Percentiles rank a stretch among this genome's conserved stretches.
Conservation (phyloP, 1,140 invertebrate species). For the Phymorhynchus buccinoides region DNA sequence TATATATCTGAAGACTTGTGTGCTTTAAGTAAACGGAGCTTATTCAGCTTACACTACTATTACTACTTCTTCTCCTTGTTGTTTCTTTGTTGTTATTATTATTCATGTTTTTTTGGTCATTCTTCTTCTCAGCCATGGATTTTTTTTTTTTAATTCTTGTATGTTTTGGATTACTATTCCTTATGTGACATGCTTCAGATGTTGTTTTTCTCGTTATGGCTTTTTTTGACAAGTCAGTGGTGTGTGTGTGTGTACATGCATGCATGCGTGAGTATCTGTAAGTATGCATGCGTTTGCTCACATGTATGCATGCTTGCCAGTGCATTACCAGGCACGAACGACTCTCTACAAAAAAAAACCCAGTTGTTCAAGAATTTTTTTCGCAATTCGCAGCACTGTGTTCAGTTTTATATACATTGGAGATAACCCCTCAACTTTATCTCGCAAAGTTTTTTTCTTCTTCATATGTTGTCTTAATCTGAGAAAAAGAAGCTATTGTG, state of each 20-base stretch:
- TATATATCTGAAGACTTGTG: slow-evolving; percentile 34
- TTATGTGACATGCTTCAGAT: background rate
- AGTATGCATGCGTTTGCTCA: background rate
- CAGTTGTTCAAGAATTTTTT: too few relatives aligned
- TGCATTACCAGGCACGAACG: too few relatives aligned
- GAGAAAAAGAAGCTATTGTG: too few relatives aligned
- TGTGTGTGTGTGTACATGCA: too few relatives aligned
- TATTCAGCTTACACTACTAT: slow-evolving; percentile 23
- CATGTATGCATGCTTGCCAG: background rate
- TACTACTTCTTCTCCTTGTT: background rate
- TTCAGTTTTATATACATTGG: too few relatives aligned
- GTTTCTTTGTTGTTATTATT: slow-evolving; percentile 26
- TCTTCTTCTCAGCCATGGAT: background rate
- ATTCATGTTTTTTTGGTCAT: slow-evolving; percentile 3
- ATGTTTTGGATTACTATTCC: slow-evolving; percentile 12
- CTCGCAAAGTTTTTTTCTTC: too few relatives aligned
- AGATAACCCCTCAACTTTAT: too few relatives aligned
- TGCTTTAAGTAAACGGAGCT: slow-evolving; percentile 30
- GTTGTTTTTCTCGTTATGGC: background rate
- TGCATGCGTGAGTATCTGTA: background rate
- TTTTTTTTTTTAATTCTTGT: slow-evolving; percentile 9
- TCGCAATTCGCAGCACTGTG: too few relatives aligned
- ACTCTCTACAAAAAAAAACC: too few relatives aligned
- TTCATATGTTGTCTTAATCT: too few relatives aligned
- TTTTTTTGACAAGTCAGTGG: background rate